Evolutionary conservation across 2,888 invertebrate genomes (phyloP).

Genomic region (Neoascia interrupta): DNA sequence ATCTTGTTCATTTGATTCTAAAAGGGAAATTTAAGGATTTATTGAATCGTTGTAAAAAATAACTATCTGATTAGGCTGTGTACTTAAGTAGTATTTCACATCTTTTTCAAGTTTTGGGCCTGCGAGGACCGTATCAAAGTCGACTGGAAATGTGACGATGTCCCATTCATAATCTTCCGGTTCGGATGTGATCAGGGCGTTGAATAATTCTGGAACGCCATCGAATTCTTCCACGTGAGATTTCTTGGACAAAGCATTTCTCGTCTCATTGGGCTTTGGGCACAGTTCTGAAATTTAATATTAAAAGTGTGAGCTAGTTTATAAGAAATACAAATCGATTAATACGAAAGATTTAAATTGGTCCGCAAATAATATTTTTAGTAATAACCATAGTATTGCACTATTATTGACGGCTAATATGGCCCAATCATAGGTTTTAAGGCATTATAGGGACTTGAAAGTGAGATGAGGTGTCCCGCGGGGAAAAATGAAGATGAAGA

Average conservation of each 20-base stretch:
- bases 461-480: no score
- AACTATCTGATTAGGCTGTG: conserved; percentile 74
- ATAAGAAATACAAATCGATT: no score
- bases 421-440: no score
- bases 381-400: no score
- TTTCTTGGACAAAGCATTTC: conserved; percentile 86
- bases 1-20: conserved; percentile 86
- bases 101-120: conserved; percentile 85
- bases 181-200: conserved; percentile 87
- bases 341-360: no score
- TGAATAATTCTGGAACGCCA: conserved; percentile 90
- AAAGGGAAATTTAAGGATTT: conserved; percentile 2
- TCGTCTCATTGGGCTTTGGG: conserved; percentile 89
- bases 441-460: no score
- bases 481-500: no score
- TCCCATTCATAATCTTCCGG: conserved; percentile 91
- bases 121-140: conserved; percentile 85
- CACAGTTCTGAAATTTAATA: conserved; percentile 91
- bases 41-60: no score
- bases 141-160: conserved; percentile 90
- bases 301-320: no score
- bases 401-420: no score
- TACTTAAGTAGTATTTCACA: conserved; percentile 86
- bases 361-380: no score
- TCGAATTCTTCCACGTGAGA: conserved; percentile 93